Evolutionary conservation across 1,140 invertebrate genomes (phyloP), one percentile per base, ranked within the genome.

Genomic region (Chymomyza costata): DNA sequence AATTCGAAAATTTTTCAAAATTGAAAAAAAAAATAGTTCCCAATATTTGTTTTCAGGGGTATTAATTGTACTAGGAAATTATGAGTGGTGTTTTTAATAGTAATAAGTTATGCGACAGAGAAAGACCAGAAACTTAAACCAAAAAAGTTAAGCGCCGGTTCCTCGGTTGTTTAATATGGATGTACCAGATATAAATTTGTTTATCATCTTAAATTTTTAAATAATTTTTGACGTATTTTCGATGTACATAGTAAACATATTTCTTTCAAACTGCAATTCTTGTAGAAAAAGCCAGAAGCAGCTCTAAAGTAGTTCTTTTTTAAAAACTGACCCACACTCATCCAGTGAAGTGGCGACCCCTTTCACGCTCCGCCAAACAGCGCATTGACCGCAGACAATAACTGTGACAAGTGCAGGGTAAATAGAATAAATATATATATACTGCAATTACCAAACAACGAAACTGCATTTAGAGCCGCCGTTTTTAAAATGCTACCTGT

Each of bases 351-450:
- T 34, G 32, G 39, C 14, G 10, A 46, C 37, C 13, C 32, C 15
- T 41, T 55, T 37, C 25, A 62, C 60, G 55, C 48, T 65, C 47
- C 44, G 60, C 6, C 50, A 40, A 51, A 35, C 52, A 52, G 25
- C n/a, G n/a, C n/a, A n/a, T n/a, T n/a, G n/a, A n/a, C 6, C 17
- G 31, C 59, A 53, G 28, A 49, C 21, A 25, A 16, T 51, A 16
- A 49, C 16, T 40, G 11, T 37, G 28, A 13, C 43, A 13, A 49
- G 41, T 53, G n/a, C 45, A 51, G 55, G 49, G 40, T 32, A 44
- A 34, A 34, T 17, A 25, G 14, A 13, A 25, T 40, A 45, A 48
- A 28, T 25, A 3, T 38, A 50, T 38, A 50, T 31, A 16, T 43
- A 37, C 6, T 17, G 37, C n/a, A 44, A 34, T 25, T 37, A 25